Conservation (phyloP, 2,888 invertebrate species). For the Pollenia angustigena region DNA sequence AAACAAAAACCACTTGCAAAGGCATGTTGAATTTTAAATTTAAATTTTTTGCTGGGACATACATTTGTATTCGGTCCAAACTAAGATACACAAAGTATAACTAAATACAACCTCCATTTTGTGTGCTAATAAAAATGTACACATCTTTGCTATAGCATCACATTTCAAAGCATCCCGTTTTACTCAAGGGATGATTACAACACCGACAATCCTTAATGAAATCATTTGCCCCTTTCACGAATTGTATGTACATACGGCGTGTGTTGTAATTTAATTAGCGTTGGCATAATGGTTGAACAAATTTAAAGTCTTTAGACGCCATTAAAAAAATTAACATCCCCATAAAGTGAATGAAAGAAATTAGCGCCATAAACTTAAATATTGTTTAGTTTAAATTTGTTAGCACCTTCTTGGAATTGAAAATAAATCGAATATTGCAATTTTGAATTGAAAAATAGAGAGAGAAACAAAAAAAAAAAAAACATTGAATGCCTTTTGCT, state of each 20-base stretch:
- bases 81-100: neutral
- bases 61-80: too few relatives aligned
- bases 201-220: neutral
- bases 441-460: neutral
- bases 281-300: neutral
- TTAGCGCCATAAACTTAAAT: constrained; percentile 5
- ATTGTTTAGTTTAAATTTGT: neutral
- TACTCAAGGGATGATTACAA: constrained; percentile 24
- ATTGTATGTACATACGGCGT: neutral
- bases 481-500: too few relatives aligned
- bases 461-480: too few relatives aligned
- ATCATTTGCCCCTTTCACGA: neutral
- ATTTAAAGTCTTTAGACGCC: constrained; percentile 29
- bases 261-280: neutral
- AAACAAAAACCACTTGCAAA: too few relatives aligned
- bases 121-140: neutral
- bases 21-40: too few relatives aligned
- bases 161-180: constrained; percentile 20
- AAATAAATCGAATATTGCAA: neutral
- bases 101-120: constrained; percentile 25
- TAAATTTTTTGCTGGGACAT: too few relatives aligned
- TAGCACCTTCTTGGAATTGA: constrained; percentile 6
- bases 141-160: neutral
- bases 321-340: constrained; percentile 64
- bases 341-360: constrained; percentile 29